Evolutionary conservation across 2,113 vertebrate species (phyloP).

Genomic region (Taurulus bubalis): DNA sequence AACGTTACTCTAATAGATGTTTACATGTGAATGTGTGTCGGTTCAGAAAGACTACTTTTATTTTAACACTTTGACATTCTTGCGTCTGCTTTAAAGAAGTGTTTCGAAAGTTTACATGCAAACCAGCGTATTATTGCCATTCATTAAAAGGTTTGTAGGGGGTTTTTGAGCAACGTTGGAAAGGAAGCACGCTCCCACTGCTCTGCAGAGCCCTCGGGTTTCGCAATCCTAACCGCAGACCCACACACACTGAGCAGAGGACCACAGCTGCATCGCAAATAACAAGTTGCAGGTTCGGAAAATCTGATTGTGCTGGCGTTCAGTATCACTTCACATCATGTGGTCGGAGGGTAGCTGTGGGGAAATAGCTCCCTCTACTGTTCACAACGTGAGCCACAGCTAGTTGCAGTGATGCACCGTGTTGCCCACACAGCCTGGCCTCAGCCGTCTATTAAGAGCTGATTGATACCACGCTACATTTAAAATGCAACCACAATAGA

Average conservation of each 20-base stretch:
- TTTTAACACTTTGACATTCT: background rate
- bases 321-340: background rate
- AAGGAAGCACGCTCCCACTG: constrained; percentile 13
- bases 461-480: background rate
- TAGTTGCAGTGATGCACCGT: background rate
- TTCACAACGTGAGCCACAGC: background rate
- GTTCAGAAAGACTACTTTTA: background rate
- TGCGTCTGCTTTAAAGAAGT: background rate
- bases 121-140: background rate
- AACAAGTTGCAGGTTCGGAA: background rate
- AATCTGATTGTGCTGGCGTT: background rate
- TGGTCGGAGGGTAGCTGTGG: background rate
- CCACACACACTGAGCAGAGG: background rate
- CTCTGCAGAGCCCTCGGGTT: background rate
- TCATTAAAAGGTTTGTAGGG: background rate
- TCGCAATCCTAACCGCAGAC: background rate
- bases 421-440: background rate
- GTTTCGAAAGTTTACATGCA: constrained; percentile 10
- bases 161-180: background rate
- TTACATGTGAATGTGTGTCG: background rate
- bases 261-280: background rate
- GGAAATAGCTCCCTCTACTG: constrained; percentile 64
- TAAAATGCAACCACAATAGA: background rate
- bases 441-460: background rate
- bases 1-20: background rate